phyloP scores from a whole-genome alignment of 2,888 invertebrate genomes.

The Luffia ferchaultella region DNA sequence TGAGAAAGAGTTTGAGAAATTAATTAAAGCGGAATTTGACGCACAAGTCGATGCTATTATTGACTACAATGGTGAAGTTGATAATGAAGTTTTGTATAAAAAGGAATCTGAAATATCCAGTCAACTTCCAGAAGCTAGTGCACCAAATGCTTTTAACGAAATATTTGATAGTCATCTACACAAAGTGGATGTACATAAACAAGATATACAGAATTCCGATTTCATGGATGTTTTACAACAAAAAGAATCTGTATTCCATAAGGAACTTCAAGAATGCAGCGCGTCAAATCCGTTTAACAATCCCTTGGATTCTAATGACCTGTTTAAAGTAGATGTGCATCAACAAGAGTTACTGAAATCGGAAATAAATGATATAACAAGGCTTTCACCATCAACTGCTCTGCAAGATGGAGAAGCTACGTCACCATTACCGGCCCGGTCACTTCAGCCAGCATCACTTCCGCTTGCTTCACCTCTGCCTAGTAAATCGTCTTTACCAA shows the following conservation, averaged over 20 bases:
- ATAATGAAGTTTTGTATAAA: constrained; percentile 11
- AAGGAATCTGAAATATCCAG: no score
- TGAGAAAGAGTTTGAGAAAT: not conserved
- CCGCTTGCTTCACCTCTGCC: constrained; percentile 22
- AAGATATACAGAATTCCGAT: constrained; percentile 1
- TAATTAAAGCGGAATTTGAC: not conserved
- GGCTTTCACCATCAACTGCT: not conserved
- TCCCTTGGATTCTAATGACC: constrained; percentile 8
- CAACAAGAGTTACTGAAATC: constrained; percentile 5
- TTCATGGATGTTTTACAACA: no score
- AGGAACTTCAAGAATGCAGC: no score
- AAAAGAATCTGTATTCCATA: no score
- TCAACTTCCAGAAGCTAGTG: no score
- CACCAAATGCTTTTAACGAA: constrained; percentile 3
- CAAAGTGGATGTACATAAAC: constrained; percentile 10
- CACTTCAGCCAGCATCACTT: constrained; percentile 5
- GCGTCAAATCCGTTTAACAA: constrained; percentile 2
- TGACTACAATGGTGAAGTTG: constrained; percentile 20
- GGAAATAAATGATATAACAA: not conserved
- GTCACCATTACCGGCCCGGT: constrained; percentile 10
- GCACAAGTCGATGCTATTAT: not conserved
- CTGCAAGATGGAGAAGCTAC: constrained; percentile 2
- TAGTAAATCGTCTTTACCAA: constrained; percentile 6
- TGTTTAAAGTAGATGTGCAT: constrained; percentile 9
- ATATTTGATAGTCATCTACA: constrained; percentile 8